Evolutionary conservation across 2,888 invertebrate species (phyloP).

Genomic region (Crioceris asparagi): DNA sequence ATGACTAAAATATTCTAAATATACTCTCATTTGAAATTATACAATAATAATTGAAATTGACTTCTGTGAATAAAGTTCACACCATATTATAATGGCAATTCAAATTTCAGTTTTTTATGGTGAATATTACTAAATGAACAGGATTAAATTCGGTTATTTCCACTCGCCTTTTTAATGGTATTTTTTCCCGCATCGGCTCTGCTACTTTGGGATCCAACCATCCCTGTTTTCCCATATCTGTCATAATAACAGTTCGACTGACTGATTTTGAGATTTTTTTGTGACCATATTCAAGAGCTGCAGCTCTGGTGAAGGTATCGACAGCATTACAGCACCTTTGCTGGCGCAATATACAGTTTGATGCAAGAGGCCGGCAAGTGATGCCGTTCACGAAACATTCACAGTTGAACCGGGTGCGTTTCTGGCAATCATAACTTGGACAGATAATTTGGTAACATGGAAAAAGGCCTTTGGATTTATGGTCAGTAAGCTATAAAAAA

Average conservation of each 20-base stretch:
- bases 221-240: conserved; percentile 70
- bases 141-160: too few relatives aligned
- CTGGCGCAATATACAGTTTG: conserved; percentile 76
- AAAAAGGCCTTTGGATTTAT: conserved; percentile 80
- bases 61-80: too few relatives aligned
- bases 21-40: too few relatives aligned
- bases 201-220: conserved; percentile 77
- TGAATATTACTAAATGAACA: too few relatives aligned
- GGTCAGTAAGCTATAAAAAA: too few relatives aligned
- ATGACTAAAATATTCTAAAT: too few relatives aligned
- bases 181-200: conserved; percentile 60
- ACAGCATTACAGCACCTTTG: conserved; percentile 87
- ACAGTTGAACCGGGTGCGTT: conserved; percentile 72
- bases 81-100: too few relatives aligned
- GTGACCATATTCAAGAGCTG: conserved; percentile 80
- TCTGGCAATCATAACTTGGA: conserved; percentile 58
- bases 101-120: too few relatives aligned
- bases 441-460: conserved; percentile 76
- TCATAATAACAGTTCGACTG: conserved; percentile 91
- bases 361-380: conserved; percentile 59
- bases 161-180: conserved; percentile 81
- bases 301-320: conserved; percentile 69
- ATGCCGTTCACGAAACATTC: conserved; percentile 85
- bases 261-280: conserved; percentile 81
- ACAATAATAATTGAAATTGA: too few relatives aligned